A percentile compares a stretch with the other conserved stretches of the same genome.
phyloP scores from a whole-genome alignment of 2,113 vertebrate genomes.

The Crocuta crocuta region DNA sequence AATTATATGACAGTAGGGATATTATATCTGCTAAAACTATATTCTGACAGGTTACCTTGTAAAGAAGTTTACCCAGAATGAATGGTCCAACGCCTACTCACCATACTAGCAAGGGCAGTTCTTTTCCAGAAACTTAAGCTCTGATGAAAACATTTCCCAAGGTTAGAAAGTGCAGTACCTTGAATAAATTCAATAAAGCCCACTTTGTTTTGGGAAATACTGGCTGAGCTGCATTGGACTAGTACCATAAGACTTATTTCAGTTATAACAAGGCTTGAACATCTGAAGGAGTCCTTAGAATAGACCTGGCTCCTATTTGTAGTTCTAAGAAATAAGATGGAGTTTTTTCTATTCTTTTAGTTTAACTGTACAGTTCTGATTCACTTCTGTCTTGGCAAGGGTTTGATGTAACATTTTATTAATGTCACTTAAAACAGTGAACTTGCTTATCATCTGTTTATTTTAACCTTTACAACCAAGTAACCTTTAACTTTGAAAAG shows the following conservation, averaged over 20 bases:
- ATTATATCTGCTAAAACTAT: slow-evolving; percentile 66
- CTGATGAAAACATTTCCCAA: slow-evolving; percentile 27
- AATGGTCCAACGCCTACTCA: slow-evolving; percentile 66
- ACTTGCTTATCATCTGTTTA: not conserved
- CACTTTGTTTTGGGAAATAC: not conserved
- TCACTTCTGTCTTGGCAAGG: slow-evolving; percentile 8
- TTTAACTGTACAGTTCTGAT: not conserved
- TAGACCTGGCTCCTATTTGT: not conserved
- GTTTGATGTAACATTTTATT: slow-evolving; percentile 27
- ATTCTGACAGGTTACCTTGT: slow-evolving; percentile 69
- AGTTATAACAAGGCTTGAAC: not conserved
- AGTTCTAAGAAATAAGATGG: not conserved
- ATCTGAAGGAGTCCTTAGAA: not conserved
- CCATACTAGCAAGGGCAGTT: slow-evolving; percentile 40
- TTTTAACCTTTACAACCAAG: slow-evolving; percentile 43
- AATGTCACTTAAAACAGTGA: slow-evolving; percentile 23
- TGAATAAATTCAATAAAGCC: not conserved
- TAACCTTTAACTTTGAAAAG: slow-evolving; percentile 12
- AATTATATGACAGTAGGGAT: slow-evolving; percentile 64
- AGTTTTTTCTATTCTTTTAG: not conserved
- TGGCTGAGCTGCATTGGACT: not conserved
- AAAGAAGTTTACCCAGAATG: slow-evolving; percentile 51
- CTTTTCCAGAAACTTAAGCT: slow-evolving; percentile 56
- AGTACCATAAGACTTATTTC: not conserved
- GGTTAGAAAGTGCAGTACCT: not conserved